Conservation (phyloP, 2,888 invertebrate genomes). For the Mythimna albipuncta region DNA sequence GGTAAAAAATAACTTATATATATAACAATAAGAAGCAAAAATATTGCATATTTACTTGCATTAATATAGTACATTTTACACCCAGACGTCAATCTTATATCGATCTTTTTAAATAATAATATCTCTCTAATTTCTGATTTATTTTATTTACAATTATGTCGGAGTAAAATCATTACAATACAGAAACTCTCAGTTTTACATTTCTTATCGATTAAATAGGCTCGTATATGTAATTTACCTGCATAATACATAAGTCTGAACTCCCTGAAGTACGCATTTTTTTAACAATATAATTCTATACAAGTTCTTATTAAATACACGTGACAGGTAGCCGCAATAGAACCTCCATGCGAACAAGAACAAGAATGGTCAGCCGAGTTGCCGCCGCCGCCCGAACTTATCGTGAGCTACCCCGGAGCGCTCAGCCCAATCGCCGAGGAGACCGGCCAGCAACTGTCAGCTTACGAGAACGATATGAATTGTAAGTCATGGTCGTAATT, state of each 20-base stretch:
- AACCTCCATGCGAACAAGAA: constrained; percentile 68
- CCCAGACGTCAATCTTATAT: too few species aligned
- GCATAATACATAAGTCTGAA: not conserved
- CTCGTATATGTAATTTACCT: not conserved
- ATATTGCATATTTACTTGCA: too few species aligned
- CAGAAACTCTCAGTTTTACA: not conserved
- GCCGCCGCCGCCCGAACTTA: constrained; percentile 82
- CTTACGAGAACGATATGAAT: constrained; percentile 83
- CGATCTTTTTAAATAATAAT: too few species aligned
- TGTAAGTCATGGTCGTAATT: constrained; percentile 71
- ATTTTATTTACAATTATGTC: too few species aligned
- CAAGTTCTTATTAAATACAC: too few species aligned
- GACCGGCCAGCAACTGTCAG: constrained; percentile 83
- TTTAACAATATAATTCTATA: too few species aligned
- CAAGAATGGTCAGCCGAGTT: constrained; percentile 66
- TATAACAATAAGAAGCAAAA: too few species aligned
- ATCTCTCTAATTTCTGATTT: too few species aligned
- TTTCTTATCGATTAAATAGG: not conserved
- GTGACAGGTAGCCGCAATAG: constrained; percentile 79
- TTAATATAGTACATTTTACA: too few species aligned
- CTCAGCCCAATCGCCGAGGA: constrained; percentile 87
- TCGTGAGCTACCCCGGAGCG: constrained; percentile 83
- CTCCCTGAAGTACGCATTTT: not conserved
- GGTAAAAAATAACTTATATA: too few species aligned
- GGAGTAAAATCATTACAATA: not conserved